phyloP scores from a whole-genome alignment of 2,888 invertebrate genomes.

The Flexamia atlantica region DNA sequence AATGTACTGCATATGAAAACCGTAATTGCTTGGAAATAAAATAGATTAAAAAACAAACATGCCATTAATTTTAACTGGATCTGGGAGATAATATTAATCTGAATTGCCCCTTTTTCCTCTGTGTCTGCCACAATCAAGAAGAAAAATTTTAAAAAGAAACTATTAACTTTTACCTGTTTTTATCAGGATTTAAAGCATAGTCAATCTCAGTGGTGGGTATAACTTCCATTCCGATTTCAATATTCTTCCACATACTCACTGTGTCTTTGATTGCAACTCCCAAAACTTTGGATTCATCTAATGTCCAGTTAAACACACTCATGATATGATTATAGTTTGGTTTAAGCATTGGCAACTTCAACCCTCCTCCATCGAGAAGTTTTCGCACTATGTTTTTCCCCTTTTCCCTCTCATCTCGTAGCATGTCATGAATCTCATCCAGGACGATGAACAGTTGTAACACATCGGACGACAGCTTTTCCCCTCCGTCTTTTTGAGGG shows the following conservation, averaged over 20 bases:
- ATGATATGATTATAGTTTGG: conserved; percentile 22
- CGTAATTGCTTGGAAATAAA: no score
- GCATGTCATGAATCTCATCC: conserved; percentile 45
- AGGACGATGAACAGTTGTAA: conserved; percentile 26
- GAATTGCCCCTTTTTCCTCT: no score
- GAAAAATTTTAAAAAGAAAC: no score
- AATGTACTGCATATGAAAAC: no score
- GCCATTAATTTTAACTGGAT: no score
- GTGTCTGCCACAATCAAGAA: no score
- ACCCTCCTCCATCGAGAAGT: conserved; percentile 34
- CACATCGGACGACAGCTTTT: conserved; percentile 27
- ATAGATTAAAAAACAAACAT: no score
- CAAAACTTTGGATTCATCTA: conserved; percentile 35
- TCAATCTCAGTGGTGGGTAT: conserved; percentile 45
- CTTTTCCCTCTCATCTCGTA: conserved; percentile 37
- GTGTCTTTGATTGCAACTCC: conserved; percentile 38
- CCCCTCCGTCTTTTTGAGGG: background rate
- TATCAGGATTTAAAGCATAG: conserved; percentile 38
- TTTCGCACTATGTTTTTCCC: conserved; percentile 37
- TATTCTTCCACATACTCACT: conserved; percentile 41
- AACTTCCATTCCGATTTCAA: conserved; percentile 38
- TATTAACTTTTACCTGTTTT: background rate
- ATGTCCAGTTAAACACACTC: conserved; percentile 36
- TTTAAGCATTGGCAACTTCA: conserved; percentile 22
- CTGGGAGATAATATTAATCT: no score